A percentile compares a stretch with the other conserved stretches of the same genome.
Conservation (phyloP, 2,888 invertebrate genomes). For the Drosophila percnosoma region DNA sequence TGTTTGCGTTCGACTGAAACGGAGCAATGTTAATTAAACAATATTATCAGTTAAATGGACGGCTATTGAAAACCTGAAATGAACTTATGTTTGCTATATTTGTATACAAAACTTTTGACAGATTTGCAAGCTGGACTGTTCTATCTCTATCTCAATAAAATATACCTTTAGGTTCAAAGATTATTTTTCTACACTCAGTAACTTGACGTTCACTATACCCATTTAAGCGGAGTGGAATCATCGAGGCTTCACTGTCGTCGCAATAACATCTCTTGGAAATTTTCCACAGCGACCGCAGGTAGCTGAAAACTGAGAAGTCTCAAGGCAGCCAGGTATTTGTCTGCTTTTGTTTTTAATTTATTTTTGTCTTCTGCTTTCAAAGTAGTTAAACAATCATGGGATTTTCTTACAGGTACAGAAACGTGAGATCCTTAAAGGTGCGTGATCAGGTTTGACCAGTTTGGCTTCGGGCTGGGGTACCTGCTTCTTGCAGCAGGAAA, state of each 20-base stretch:
- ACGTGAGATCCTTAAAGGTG: conserved; percentile 38
- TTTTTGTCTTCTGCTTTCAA: conserved; percentile 25
- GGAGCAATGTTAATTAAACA: background rate
- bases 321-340: conserved; percentile 22
- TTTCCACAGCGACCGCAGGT: conserved; percentile 67
- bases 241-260: conserved; percentile 12
- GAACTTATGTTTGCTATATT: background rate
- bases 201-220: background rate
- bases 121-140: background rate
- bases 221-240: background rate
- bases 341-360: conserved; percentile 26
- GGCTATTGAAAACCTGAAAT: background rate
- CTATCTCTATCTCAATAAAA: background rate
- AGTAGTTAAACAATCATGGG: conserved; percentile 10
- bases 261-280: conserved; percentile 29
- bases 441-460: conserved; percentile 15
- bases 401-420: conserved; percentile 56
- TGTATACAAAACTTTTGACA: background rate
- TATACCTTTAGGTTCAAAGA: background rate
- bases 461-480: conserved; percentile 1
- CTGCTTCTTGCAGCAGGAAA: conserved; percentile 42
- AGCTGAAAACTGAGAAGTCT: conserved; percentile 33
- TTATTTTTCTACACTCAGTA: background rate
- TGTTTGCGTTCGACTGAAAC: background rate
- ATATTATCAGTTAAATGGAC: background rate